Evolutionary conservation across 2,113 vertebrate species (phyloP), one percentile per base, ranked within the genome.

Genomic region (Coregonus clupeaformis): DNA sequence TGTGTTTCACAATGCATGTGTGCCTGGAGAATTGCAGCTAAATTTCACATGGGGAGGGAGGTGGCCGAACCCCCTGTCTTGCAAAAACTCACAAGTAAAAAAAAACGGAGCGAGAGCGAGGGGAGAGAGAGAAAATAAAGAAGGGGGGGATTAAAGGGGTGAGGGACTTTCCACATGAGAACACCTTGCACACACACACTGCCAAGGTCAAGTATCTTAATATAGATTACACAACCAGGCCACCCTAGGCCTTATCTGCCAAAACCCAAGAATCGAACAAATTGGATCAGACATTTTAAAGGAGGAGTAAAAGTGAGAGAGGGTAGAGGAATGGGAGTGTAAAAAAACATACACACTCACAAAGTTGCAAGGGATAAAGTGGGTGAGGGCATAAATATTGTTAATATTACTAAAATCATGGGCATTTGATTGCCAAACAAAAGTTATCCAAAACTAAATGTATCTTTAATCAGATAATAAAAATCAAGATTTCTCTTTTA

Each of bases 121-220:
- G 68, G 69, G 69, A 59, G 60, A 65, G 25, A 9, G 57, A 29
- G 60, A 7, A 3, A n/a, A 68, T 52, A 62, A 63, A 24, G 59
- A 36, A 24, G 20, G 72, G 12, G 42, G 83, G 86, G 81, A 93
- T 93, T 92, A 92, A 75, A 73, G 79, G 85, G 79, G 83, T 89
- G 84, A 88, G 86, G 79, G 87, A 84, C 86, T 16, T 92, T 94
- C 91, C 86, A 86, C 93, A 90, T 89, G 85, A 92, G 76, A 77
- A 83, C 88, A 89, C 87, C 82, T 88, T 86, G 71, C 66, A 71
- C 80, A 85, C 78, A 86, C 73, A 78, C 77, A 68, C 80, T 83
- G 68, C 79, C 75, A 78, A 81, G 69, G 68, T 77, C 71, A 72
- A 85, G 85, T 79, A 87, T 78, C 76, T 71, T 90, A 91, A 84